Percentiles rank a stretch among this genome's conserved stretches.
Conservation (phyloP, 2,888 invertebrate genomes). For the Morpho helenor region DNA sequence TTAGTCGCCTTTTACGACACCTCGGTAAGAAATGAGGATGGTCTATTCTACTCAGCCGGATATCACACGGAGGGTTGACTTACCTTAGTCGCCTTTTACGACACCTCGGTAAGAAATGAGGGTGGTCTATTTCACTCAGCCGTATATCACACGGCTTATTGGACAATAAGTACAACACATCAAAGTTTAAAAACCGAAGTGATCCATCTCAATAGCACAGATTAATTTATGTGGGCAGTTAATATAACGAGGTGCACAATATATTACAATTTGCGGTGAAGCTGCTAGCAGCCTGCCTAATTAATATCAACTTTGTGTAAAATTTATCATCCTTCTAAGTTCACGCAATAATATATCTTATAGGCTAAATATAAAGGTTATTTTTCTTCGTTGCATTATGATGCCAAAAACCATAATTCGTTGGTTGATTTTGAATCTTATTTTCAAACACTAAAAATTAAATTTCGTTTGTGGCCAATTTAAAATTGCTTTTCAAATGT, state of each 20-base stretch:
- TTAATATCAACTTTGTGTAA: constrained; percentile 71
- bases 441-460: constrained; percentile 10
- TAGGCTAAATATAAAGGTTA: constrained; percentile 19
- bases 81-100: no score
- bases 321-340: constrained; percentile 43
- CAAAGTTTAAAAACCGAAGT: constrained; percentile 4
- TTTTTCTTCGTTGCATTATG: constrained; percentile 8
- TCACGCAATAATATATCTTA: constrained; percentile 39
- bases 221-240: constrained; percentile 30
- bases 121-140: no score
- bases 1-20: no score
- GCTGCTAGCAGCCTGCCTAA: constrained; percentile 50
- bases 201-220: constrained; percentile 17
- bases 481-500: constrained; percentile 31
- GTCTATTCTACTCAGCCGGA: no score
- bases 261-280: constrained; percentile 43
- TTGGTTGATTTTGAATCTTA: constrained; percentile 17
- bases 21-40: no score
- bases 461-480: neutral
- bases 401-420: constrained; percentile 6
- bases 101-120: no score
- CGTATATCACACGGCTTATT: no score
- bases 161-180: no score
- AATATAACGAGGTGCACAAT: constrained; percentile 32
- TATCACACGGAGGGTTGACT: no score